Evolutionary conservation across 2,888 invertebrate species (phyloP), one percentile per base, ranked within the genome.

Genomic region (Lymantria dispar): DNA sequence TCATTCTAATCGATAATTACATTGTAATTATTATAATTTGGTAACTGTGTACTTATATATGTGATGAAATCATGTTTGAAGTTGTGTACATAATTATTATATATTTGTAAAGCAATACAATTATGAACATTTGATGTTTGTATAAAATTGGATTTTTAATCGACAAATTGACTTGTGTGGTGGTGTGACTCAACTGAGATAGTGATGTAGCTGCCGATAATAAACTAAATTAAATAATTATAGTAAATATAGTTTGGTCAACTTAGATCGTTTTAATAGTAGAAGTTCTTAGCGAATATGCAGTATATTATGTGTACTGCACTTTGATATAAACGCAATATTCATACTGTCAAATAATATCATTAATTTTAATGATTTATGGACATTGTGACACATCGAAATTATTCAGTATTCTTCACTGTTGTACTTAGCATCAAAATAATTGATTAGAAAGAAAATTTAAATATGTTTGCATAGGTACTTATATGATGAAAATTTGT

Each of bases 151-250:
- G 48, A 48, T 11, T 3, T 53, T 52, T 43, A 38, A 47, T 52
- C 53, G 38, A 14, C 43, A 22, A 48, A 74, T 83, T 80, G 80
- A 79, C 80, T 79, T 68, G 48, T 68, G 68, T 75, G 77, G 77
- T 83, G 76, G 77, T 85, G 87, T 87, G 85, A 76, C 68, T 79
- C 75, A 75, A 74, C 73, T 76, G 74, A 50, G 56, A 66, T 64
- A 66, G 61, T 70, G 64, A 68, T 58, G 63, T 73, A 72, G 69
- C 58, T 73, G 73, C 68, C 58, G 58, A 60, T 62, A 40, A 12
- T 40, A 14, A 14, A 40, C 0, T 40, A 14, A 33, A 14, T 40
- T 62, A 68, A 61, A 10, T 63, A 60, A 64, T 60, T 58, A 53
- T 58, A 59, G 48, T 58, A 63, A 64, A 64, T 56, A 55, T 60